Conservation (phyloP, 2,113 vertebrate species). For the Chrysemys picta region DNA sequence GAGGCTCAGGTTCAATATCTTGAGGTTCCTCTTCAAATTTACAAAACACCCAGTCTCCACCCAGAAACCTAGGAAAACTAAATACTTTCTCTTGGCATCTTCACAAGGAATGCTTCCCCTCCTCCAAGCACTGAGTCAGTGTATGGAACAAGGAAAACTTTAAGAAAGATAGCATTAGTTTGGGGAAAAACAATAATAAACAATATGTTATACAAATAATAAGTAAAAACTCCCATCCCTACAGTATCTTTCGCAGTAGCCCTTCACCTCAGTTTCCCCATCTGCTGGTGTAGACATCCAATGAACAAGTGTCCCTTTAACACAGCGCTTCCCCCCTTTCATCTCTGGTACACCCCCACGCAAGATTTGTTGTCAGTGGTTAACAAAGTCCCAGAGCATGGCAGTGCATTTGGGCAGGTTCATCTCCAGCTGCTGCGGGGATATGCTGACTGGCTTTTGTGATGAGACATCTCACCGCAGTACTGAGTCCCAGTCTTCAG, state of each 20-base stretch:
- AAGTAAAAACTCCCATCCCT: background rate
- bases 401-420: background rate
- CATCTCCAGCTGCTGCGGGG: background rate
- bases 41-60: background rate
- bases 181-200: background rate
- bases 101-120: background rate
- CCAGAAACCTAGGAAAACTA: background rate
- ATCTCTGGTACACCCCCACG: background rate
- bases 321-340: background rate
- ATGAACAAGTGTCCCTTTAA: background rate
- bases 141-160: background rate
- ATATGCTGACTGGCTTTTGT: background rate
- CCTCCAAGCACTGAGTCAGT: background rate
- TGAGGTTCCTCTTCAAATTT: background rate
- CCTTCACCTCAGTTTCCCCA: background rate
- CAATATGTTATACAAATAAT: background rate
- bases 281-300: background rate
- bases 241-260: background rate
- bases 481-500: background rate
- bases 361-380: background rate
- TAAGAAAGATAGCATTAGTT: background rate
- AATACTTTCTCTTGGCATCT: background rate
- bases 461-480: background rate
- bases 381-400: background rate
- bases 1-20: background rate